Evolutionary conservation across 1,140 invertebrate species (phyloP), one percentile per base, ranked within the genome.

Genomic region (Dolichoris vasculosae): DNA sequence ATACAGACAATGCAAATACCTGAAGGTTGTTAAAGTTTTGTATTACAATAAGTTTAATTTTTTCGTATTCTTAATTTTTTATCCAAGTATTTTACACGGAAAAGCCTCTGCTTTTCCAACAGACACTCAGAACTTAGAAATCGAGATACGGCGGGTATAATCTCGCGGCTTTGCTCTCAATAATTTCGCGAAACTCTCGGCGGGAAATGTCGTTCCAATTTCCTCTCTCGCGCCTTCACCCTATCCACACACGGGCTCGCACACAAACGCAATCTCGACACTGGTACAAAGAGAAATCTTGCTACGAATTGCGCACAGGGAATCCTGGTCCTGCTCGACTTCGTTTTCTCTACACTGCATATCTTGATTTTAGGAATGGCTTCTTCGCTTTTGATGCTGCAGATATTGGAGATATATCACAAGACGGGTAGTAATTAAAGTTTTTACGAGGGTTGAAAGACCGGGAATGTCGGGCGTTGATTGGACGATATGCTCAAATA

Each of bases 181-280:
- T 82, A 77, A 86, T 86, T 82, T 80, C 30, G n/a, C 80, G 32
- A 51, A 78, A 67, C 71, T 75, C 75, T 77, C 83, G 15, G 13
- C 20, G 11, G n/a, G 67, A 71, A 78, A 75, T 63, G 84, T 85
- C 77, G 77, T 84, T 85, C 84, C 84, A 85, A 85, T 85, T 85
- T 85, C 84, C 84, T 85, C 76, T 63, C 77, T 64, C 48, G 13
- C 48, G n/a, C 67, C 15, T 30, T 13, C 73, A n/a, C 59, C 23
- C 51, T n/a, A 35, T 26, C 13, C 48, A 40, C 30, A 15, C n/a
- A 43, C n/a, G 38, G 20, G 63, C 55, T 23, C 43, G 7, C 46
- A 43, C 40, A 78, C 51, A 59, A 8, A 46, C 55, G 32, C 17
- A 78, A 59, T 17, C 30, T 51, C n/a, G 15, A 71, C 38, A 71